These are phyloP conservation scores for Laupala kohalensis DNA, from an alignment of 1,140 invertebrate genomes.

Conservation along the genomic window DNA sequence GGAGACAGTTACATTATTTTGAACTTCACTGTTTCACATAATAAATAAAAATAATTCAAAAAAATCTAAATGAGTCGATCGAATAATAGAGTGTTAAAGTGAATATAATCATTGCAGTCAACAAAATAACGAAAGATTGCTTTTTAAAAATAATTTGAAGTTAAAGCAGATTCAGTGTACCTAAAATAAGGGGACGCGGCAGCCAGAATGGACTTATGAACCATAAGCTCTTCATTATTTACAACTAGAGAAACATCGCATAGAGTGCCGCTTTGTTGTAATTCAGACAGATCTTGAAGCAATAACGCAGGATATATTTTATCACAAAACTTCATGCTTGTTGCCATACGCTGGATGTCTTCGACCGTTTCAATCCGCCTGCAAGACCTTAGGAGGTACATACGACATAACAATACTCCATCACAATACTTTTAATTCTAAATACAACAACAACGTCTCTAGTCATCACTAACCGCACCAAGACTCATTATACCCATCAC, in stretches of 20 bases:
- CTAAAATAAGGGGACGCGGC: constrained; percentile 46
- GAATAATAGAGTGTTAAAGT: background rate
- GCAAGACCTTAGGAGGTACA: background rate
- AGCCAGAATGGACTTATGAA: constrained; percentile 45
- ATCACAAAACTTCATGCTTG: constrained; percentile 5
- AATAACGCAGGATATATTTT: constrained; percentile 3
- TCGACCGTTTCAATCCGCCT: too few species aligned
- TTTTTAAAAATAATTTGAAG: background rate
- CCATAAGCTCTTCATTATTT: constrained; percentile 24
- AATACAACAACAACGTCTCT: background rate
- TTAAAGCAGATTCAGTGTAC: constrained; percentile 12
- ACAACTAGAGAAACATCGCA: constrained; percentile 9
- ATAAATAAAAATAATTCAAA: background rate
- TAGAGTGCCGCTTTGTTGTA: background rate
- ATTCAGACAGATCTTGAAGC: constrained; percentile 7
- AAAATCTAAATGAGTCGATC: background rate
- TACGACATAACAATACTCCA: too few species aligned
- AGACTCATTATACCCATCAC: background rate
- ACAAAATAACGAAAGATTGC: background rate
- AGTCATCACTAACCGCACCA: background rate
- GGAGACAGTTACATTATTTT: background rate
- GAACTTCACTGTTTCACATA: background rate
- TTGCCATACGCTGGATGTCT: too few species aligned
- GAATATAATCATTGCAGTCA: background rate
- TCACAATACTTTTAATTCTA: background rate